These are phyloP conservation scores for Bergia sp. DNA, from an alignment of 92 coral and sea anemone genomes.

Conservation along the genomic window DNA sequence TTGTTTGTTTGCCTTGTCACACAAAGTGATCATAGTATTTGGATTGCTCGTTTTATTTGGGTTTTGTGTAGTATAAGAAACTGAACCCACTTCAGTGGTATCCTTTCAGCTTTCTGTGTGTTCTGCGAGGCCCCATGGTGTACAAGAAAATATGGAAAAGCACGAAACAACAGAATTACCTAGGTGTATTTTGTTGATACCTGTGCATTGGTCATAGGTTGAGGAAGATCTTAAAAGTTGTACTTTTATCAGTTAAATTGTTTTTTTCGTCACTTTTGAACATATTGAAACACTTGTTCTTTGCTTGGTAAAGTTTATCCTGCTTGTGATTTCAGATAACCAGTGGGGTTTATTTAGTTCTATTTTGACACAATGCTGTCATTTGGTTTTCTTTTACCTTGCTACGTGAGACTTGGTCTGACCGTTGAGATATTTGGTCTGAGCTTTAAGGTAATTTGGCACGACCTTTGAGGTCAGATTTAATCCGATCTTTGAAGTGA, in stretches of 20 bases:
- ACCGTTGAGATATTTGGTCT: too few relatives aligned
- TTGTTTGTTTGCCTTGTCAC: constrained; percentile 6
- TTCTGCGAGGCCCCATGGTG: too few relatives aligned
- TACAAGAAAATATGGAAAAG: too few relatives aligned
- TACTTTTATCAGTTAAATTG: neutral
- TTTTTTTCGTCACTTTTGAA: too few relatives aligned
- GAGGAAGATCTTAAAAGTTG: neutral
- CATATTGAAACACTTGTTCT: neutral
- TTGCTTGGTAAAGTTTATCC: neutral
- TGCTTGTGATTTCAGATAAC: neutral
- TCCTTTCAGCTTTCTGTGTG: neutral
- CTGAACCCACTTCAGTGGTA: neutral
- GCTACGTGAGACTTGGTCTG: too few relatives aligned
- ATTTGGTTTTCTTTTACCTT: too few relatives aligned
- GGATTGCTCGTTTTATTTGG: too few relatives aligned
- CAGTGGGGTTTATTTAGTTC: neutral
- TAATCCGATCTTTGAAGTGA: neutral
- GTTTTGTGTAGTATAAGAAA: neutral
- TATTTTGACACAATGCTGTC: neutral
- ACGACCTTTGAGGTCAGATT: too few relatives aligned
- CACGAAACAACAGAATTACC: neutral
- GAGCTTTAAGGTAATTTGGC: too few relatives aligned
- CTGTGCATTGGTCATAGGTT: too few relatives aligned
- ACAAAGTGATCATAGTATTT: neutral
- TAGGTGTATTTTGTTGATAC: neutral